These are phyloP conservation scores for Phoxinus dragarum DNA, from an alignment of 2,797 vertebrate species.

Conservation along the genomic window DNA sequence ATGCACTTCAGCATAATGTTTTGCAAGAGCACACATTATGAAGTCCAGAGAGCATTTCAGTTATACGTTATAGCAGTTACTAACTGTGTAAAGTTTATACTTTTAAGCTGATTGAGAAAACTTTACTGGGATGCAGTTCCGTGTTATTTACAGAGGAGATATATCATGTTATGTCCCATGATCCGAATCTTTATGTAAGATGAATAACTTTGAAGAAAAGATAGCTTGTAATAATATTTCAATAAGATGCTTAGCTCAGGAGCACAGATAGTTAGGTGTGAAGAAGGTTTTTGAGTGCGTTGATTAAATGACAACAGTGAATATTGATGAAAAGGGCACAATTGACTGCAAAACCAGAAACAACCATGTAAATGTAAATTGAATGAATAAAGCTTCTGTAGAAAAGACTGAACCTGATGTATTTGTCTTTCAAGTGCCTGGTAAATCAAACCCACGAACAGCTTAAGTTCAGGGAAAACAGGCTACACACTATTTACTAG, in stretches of 20 bases:
- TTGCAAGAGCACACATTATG: constrained; percentile 9
- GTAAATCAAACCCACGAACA: not conserved
- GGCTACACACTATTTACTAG: too few species aligned
- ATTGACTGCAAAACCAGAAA: constrained; percentile 11
- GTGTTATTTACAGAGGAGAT: constrained; percentile 11
- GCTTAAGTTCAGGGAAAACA: not conserved
- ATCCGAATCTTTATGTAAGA: not conserved
- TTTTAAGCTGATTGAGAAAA: constrained; percentile 13
- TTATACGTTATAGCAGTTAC: constrained; percentile 13
- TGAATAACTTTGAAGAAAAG: not conserved
- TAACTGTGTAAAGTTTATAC: not conserved
- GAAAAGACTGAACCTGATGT: constrained; percentile 59
- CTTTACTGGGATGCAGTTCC: not conserved
- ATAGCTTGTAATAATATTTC: not conserved
- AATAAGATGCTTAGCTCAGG: constrained; percentile 37
- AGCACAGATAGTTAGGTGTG: constrained; percentile 11
- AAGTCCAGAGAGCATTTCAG: not conserved
- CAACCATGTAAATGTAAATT: constrained; percentile 59
- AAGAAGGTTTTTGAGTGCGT: not conserved
- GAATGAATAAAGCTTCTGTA: constrained; percentile 79
- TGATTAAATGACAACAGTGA: not conserved
- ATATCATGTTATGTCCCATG: not conserved
- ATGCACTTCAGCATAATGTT: constrained; percentile 67
- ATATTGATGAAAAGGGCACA: not conserved
- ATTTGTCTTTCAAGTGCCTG: not conserved